Evolutionary conservation across 2,888 invertebrate genomes (phyloP).

Genomic region (Mythimna albipuncta): DNA sequence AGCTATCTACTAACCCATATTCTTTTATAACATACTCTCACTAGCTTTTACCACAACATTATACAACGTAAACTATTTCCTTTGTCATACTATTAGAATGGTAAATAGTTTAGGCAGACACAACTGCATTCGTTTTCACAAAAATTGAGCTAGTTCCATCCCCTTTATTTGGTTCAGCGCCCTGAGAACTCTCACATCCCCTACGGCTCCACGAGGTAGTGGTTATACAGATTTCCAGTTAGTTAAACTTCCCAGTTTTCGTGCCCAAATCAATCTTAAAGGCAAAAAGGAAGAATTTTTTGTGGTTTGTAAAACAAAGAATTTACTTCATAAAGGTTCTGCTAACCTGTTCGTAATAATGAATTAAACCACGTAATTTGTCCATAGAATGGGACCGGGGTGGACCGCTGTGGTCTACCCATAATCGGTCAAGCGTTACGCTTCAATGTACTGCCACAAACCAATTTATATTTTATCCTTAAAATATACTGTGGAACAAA

Average conservation of each 20-base stretch:
- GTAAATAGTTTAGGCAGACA: conserved; percentile 31
- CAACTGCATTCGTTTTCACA: conserved; percentile 25
- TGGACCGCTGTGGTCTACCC: conserved; percentile 69
- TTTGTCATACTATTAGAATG: conserved; percentile 7
- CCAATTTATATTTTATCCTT: conserved; percentile 71
- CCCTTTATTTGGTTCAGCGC: conserved; percentile 36
- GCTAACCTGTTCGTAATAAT: conserved; percentile 66
- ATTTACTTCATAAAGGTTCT: conserved; percentile 40
- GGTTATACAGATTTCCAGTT: conserved; percentile 50
- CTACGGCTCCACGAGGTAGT: conserved; percentile 31
- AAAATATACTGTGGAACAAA: conserved; percentile 67
- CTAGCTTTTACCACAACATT: neutral
- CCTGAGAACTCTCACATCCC: conserved; percentile 34
- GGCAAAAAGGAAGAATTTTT: conserved; percentile 4
- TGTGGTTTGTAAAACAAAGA: conserved; percentile 32
- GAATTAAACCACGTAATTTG: conserved; percentile 76
- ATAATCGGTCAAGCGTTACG: conserved; percentile 70
- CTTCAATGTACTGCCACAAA: conserved; percentile 70
- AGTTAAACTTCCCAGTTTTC: conserved; percentile 43
- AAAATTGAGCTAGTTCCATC: conserved; percentile 43
- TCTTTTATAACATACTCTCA: neutral
- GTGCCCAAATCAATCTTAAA: conserved; percentile 24
- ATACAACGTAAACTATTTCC: neutral
- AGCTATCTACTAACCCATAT: too few relatives aligned
- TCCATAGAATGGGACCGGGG: conserved; percentile 64